phyloP scores from a whole-genome alignment of 2,888 invertebrate species.

The Athrips mouffetella region DNA sequence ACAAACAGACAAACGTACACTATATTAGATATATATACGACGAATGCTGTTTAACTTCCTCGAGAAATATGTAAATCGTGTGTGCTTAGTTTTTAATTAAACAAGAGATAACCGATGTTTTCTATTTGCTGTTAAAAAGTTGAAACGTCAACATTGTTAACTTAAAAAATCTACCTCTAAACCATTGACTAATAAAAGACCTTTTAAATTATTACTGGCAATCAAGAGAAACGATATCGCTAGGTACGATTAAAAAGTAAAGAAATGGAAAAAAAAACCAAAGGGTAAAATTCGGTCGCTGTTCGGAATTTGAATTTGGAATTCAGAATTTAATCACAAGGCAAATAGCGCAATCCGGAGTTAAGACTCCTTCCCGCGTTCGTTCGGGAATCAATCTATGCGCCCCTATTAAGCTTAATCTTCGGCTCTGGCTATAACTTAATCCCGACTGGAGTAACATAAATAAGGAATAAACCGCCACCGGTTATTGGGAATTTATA shows the following conservation, averaged over 20 bases:
- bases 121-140: slow-evolving; percentile 64
- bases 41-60: slow-evolving; percentile 41
- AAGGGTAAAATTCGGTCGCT: slow-evolving; percentile 1
- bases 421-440: slow-evolving; percentile 74
- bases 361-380: slow-evolving; percentile 55
- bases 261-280: slow-evolving; percentile 7
- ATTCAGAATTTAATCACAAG: slow-evolving; percentile 36
- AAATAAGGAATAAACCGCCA: slow-evolving; percentile 75
- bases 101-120: slow-evolving; percentile 63
- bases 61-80: slow-evolving; percentile 67
- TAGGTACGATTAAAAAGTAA: slow-evolving; percentile 9
- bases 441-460: slow-evolving; percentile 72
- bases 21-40: slow-evolving; percentile 42
- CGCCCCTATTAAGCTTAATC: slow-evolving; percentile 73
- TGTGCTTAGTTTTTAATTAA: slow-evolving; percentile 67
- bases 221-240: slow-evolving; percentile 8
- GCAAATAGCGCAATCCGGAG: slow-evolving; percentile 44
- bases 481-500: slow-evolving; percentile 59
- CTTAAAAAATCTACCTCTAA: slow-evolving; percentile 5
- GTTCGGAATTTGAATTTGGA: slow-evolving; percentile 12
- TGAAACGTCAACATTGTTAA: slow-evolving; percentile 44
- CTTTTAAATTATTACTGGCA: slow-evolving; percentile 13
- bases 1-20: slow-evolving; percentile 36
- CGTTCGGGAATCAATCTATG: slow-evolving; percentile 74
- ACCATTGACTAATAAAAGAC: slow-evolving; percentile 4